These are phyloP conservation scores for Lepisosteus oculatus DNA, from an alignment of 2,113 vertebrate species.

Conservation along the genomic window DNA sequence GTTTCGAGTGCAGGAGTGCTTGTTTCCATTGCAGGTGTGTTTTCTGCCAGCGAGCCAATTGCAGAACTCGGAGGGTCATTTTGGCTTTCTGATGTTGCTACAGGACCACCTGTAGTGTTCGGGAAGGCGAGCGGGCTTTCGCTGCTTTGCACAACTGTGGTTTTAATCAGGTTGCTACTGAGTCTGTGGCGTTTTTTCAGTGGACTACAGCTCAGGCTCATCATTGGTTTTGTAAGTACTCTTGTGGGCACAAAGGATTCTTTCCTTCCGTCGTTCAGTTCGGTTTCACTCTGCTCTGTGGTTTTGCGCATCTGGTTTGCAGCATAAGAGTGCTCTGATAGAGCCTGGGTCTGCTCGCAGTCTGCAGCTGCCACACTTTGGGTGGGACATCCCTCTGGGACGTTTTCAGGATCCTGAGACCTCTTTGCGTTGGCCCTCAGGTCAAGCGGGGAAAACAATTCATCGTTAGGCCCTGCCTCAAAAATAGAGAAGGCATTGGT, in stretches of 20 bases:
- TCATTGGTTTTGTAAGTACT: constrained; percentile 45
- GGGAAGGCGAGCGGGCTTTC: constrained; percentile 24
- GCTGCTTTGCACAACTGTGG: constrained; percentile 34
- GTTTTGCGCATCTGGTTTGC: constrained; percentile 54
- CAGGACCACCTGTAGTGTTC: constrained; percentile 23
- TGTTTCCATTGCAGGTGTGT: constrained; percentile 44
- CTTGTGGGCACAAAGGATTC: constrained; percentile 38
- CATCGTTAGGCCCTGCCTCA: constrained; percentile 76
- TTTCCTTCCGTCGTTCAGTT: constrained; percentile 19
- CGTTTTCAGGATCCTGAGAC: constrained; percentile 62
- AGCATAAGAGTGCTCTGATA: constrained; percentile 93
- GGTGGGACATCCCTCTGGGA: constrained; percentile 46
- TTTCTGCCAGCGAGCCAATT: constrained; percentile 26
- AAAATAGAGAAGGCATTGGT: constrained; percentile 97
- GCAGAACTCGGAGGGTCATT: constrained; percentile 35
- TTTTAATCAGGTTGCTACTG: constrained; percentile 38
- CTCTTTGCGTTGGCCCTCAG: constrained; percentile 74
- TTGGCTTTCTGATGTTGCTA: constrained; percentile 35
- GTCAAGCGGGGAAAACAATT: constrained; percentile 83
- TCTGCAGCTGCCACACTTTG: constrained; percentile 57
- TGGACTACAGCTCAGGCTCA: constrained; percentile 56
- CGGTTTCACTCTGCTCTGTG: constrained; percentile 44
- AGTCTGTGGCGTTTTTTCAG: constrained; percentile 69
- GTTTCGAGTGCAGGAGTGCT: constrained; percentile 57
- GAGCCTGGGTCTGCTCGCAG: constrained; percentile 73